These are phyloP conservation scores for Drosophila putrida DNA, from an alignment of 2,888 invertebrate species.

Conservation along the genomic window DNA sequence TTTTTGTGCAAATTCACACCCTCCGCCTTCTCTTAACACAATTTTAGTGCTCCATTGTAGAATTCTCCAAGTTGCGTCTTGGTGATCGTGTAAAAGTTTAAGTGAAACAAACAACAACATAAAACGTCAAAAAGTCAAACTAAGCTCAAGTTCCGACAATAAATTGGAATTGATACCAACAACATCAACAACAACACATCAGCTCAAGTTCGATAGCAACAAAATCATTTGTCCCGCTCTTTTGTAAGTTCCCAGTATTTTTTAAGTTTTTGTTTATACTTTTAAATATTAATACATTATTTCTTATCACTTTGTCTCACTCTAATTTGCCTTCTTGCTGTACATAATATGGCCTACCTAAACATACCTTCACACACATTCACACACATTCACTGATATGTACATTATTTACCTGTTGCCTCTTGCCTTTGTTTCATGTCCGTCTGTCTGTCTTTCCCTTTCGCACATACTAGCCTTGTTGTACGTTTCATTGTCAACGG, in stretches of 20 bases:
- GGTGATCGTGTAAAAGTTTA: slow-evolving; percentile 44
- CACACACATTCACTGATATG: slow-evolving; percentile 13
- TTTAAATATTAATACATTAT: slow-evolving; percentile 29
- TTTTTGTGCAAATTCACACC: slow-evolving; percentile 24
- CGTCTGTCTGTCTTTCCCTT: slow-evolving; percentile 27
- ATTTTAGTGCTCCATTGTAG: slow-evolving; percentile 36
- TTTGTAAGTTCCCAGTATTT: slow-evolving; percentile 48
- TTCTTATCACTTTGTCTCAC: slow-evolving; percentile 38
- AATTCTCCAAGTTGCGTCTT: slow-evolving; percentile 33
- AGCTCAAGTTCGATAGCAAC: slow-evolving; percentile 7
- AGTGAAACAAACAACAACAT: slow-evolving; percentile 29
- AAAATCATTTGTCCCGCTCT: slow-evolving; percentile 19
- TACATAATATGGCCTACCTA: slow-evolving; percentile 26
- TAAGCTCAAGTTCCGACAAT: slow-evolving; percentile 14
- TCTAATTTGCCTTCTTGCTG: slow-evolving; percentile 16
- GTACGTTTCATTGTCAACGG: slow-evolving; percentile 63
- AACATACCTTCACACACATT: slow-evolving; percentile 27
- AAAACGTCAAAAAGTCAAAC: not conserved
- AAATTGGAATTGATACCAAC: slow-evolving; percentile 12
- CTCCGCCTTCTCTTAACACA: not conserved
- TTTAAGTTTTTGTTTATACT: slow-evolving; percentile 10
- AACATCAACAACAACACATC: slow-evolving; percentile 20
- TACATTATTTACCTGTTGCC: slow-evolving; percentile 58
- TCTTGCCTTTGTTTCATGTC: slow-evolving; percentile 31
- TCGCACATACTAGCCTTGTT: slow-evolving; percentile 38